phyloP scores from a whole-genome alignment of 2,797 vertebrate genomes.

The Falco cherrug region DNA sequence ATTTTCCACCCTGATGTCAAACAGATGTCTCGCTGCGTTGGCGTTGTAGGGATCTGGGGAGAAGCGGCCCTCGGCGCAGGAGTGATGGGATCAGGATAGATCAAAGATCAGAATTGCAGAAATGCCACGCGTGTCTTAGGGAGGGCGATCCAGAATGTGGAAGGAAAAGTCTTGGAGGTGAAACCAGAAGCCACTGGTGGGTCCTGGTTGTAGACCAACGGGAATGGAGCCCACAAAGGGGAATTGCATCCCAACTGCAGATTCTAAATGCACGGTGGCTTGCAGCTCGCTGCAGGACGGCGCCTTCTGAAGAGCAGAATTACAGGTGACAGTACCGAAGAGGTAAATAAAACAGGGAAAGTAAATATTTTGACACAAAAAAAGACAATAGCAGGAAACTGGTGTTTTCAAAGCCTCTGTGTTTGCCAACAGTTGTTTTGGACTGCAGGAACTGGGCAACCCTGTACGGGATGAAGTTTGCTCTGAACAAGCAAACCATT shows the following conservation, averaged over 20 bases:
- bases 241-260: background rate
- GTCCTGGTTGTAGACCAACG: background rate
- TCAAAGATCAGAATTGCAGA: background rate
- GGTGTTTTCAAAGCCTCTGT: background rate
- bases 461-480: background rate
- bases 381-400: background rate
- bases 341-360: background rate
- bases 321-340: background rate
- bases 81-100: background rate
- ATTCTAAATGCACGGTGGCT: background rate
- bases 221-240: background rate
- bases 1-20: background rate
- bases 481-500: background rate
- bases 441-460: background rate
- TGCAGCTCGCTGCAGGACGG: background rate
- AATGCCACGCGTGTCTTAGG: fast-evolving
- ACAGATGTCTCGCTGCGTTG: fast-evolving
- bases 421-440: slow-evolving; percentile 27
- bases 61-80: background rate
- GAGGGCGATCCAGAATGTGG: background rate
- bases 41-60: background rate
- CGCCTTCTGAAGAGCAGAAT: background rate
- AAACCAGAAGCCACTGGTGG: background rate
- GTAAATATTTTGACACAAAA: background rate
- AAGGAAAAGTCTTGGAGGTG: background rate